Evolutionary conservation across 2,113 vertebrate genomes (phyloP).

Genomic region (Amphiprion percula): DNA sequence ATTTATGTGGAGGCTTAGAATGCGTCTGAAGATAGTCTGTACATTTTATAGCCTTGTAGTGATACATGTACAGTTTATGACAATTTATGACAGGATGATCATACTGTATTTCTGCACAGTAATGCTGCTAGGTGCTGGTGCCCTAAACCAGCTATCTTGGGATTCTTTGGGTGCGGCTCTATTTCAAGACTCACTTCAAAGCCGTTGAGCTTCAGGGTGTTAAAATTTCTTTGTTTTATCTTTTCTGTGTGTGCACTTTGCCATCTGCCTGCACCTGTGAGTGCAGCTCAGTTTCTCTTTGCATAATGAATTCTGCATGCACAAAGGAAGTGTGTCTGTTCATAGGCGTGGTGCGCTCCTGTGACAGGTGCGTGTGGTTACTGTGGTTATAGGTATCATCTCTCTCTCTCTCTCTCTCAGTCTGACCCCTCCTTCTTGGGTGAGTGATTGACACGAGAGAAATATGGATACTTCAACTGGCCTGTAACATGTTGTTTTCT

Average conservation of each 20-base stretch:
- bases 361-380: constrained; percentile 55
- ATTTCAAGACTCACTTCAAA: constrained; percentile 64
- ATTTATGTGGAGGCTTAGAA: background rate
- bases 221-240: constrained; percentile 28
- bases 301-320: constrained; percentile 27
- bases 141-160: constrained; percentile 27
- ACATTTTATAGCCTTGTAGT: background rate
- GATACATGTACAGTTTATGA: background rate
- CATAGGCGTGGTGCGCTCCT: constrained; percentile 50
- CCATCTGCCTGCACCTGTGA: constrained; percentile 47
- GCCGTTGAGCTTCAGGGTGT: constrained; percentile 39
- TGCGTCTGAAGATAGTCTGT: constrained; percentile 4
- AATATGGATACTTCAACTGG: background rate
- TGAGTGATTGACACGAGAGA: background rate
- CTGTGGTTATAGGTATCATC: constrained; percentile 50
- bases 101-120: constrained; percentile 8
- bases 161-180: constrained; percentile 42
- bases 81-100: constrained; percentile 11
- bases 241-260: constrained; percentile 12
- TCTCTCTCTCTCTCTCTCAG: background rate
- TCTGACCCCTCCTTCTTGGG: constrained; percentile 12
- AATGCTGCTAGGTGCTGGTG: constrained; percentile 20
- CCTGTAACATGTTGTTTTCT: constrained; percentile 15
- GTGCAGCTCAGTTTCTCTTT: constrained; percentile 41
- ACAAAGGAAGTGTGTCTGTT: constrained; percentile 57